Evolutionary conservation across 1,140 invertebrate genomes (phyloP).

Genomic region (Drosophila gunungcola): DNA sequence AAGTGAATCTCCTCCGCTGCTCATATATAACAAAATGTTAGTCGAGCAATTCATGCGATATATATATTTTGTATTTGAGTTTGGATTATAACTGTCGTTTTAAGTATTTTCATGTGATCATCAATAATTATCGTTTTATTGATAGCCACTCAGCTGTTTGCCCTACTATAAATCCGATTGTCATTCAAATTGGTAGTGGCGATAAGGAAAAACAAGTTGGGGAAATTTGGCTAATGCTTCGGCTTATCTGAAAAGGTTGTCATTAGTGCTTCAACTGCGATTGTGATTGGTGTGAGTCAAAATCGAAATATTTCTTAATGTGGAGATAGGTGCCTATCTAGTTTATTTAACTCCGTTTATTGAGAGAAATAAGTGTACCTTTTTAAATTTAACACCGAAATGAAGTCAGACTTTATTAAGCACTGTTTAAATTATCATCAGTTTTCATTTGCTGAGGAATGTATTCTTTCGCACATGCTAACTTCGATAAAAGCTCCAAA

Average conservation of each 20-base stretch:
- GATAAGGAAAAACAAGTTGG: background rate
- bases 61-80: background rate
- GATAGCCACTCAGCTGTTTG: slow-evolving; percentile 12
- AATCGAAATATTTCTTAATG: background rate
- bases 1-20: slow-evolving; percentile 13
- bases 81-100: background rate
- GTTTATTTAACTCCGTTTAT: too few relatives aligned
- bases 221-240: background rate
- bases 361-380: too few relatives aligned
- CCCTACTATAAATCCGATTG: slow-evolving; percentile 3
- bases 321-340: too few relatives aligned
- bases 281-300: background rate
- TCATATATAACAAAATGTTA: slow-evolving; percentile 14
- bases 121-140: slow-evolving; percentile 7
- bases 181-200: slow-evolving; percentile 9
- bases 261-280: background rate
- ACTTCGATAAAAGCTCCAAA: too few relatives aligned
- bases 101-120: slow-evolving; percentile 20
- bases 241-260: background rate
- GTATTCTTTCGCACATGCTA: too few relatives aligned
- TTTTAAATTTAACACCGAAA: too few relatives aligned
- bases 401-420: too few relatives aligned
- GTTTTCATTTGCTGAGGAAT: too few relatives aligned
- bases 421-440: too few relatives aligned
- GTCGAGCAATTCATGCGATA: slow-evolving; percentile 16